Conservation (phyloP, 2,113 vertebrate species). For the Panthera uncia region DNA sequence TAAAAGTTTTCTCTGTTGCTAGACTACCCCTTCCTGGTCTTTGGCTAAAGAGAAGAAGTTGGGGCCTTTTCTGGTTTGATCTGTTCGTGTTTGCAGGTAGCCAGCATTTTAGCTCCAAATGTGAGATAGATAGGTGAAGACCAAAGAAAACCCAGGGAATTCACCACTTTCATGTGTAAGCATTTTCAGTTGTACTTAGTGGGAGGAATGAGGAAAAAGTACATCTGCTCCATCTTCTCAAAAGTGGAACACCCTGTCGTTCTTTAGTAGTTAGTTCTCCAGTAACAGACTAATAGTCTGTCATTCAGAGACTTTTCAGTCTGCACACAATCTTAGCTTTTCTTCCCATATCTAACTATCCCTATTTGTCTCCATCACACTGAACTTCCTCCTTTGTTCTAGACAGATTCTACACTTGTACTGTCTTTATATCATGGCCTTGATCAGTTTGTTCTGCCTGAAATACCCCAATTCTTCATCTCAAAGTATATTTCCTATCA, state of each 20-base stretch:
- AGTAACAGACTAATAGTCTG: background rate
- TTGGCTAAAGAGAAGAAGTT: background rate
- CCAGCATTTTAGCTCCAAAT: background rate
- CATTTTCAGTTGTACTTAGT: background rate
- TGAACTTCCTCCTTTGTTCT: background rate
- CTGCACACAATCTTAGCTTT: background rate
- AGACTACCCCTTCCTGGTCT: background rate
- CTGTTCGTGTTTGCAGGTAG: background rate
- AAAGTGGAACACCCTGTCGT: background rate
- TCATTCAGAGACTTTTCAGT: background rate
- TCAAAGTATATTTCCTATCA: background rate
- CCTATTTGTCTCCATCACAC: background rate
- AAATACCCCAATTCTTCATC: background rate
- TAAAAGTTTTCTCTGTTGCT: background rate
- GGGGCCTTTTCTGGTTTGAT: background rate
- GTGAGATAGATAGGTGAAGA: background rate
- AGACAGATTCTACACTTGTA: background rate
- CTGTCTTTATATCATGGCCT: background rate
- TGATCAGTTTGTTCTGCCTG: background rate
- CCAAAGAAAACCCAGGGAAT: background rate
- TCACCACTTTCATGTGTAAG: background rate
- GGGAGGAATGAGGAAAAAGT: background rate
- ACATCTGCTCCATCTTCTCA: background rate
- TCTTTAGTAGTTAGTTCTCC: background rate
- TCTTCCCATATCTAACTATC: background rate